Conservation (phyloP, 92 coral and sea anemone species). For the Pocillopora grandis region DNA sequence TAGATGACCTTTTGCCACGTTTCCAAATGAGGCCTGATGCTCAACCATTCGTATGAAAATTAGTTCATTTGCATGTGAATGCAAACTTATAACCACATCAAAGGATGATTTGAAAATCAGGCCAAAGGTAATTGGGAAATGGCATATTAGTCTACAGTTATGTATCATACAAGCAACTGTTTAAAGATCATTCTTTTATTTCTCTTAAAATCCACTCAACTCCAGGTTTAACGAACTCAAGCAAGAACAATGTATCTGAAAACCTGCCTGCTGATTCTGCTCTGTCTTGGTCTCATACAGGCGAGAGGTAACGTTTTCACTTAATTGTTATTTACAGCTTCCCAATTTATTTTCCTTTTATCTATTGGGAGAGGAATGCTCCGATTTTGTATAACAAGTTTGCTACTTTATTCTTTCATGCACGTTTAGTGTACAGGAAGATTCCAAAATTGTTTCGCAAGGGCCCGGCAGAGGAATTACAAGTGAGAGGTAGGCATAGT, state of each 20-base stretch:
- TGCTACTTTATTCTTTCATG: neutral
- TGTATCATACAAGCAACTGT: too few relatives aligned
- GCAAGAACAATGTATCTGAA: slow-evolving; percentile 1
- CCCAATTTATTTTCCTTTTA: neutral
- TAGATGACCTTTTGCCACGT: too few relatives aligned
- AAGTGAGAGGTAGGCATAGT: neutral
- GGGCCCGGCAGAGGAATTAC: neutral
- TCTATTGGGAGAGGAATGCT: neutral
- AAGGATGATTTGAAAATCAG: too few relatives aligned
- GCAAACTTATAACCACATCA: too few relatives aligned
- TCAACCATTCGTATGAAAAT: too few relatives aligned
- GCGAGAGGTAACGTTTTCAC: neutral
- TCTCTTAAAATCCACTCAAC: neutral
- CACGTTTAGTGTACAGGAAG: too few relatives aligned
- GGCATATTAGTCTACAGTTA: too few relatives aligned
- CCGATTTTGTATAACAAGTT: neutral
- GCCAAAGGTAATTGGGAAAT: too few relatives aligned
- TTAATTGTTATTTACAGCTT: neutral
- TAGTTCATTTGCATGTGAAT: too few relatives aligned
- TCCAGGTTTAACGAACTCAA: neutral
- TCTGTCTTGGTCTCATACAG: neutral
- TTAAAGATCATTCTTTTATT: neutral
- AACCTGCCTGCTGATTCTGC: neutral
- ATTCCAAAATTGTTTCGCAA: too few relatives aligned
- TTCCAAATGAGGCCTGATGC: too few relatives aligned